Percentiles rank a stretch among this genome's conserved stretches.
Evolutionary conservation across 1,140 invertebrate genomes (phyloP).

Genomic region (Paramacrobiotus metropolitanus): DNA sequence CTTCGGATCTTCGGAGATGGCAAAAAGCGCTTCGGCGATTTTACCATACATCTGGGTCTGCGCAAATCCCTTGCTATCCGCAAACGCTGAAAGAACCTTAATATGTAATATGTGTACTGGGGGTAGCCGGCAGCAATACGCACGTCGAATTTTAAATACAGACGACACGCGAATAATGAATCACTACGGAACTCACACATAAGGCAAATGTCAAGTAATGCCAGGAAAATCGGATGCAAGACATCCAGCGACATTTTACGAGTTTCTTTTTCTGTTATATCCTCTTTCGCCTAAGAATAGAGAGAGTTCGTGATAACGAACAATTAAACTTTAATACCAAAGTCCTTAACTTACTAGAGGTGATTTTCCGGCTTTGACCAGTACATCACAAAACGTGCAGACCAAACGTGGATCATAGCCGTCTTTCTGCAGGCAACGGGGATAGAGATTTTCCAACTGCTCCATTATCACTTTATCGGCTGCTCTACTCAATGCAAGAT

Average conservation of each 20-base stretch:
- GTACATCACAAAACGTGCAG: conserved; percentile 3
- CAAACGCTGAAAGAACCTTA: neutral
- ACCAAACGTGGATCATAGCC: neutral
- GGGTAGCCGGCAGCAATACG: no score
- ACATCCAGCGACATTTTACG: neutral
- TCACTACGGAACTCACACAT: neutral
- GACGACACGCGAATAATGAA: neutral
- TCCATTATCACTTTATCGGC: neutral
- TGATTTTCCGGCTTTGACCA: neutral
- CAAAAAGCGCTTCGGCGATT: neutral
- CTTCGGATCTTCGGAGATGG: neutral
- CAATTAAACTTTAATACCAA: neutral
- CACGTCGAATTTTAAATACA: no score
- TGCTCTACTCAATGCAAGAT: neutral
- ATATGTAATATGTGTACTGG: no score
- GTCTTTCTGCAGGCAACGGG: neutral
- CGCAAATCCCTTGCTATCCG: neutral
- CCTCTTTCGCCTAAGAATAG: neutral
- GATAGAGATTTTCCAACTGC: neutral
- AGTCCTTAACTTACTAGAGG: neutral
- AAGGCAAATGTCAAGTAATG: neutral
- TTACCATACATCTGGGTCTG: neutral
- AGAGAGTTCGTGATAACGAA: neutral
- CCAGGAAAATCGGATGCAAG: neutral
- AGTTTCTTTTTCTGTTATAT: neutral